Conservation (phyloP, 2,797 vertebrate species). For the Heteromormyrus szaboi region DNA sequence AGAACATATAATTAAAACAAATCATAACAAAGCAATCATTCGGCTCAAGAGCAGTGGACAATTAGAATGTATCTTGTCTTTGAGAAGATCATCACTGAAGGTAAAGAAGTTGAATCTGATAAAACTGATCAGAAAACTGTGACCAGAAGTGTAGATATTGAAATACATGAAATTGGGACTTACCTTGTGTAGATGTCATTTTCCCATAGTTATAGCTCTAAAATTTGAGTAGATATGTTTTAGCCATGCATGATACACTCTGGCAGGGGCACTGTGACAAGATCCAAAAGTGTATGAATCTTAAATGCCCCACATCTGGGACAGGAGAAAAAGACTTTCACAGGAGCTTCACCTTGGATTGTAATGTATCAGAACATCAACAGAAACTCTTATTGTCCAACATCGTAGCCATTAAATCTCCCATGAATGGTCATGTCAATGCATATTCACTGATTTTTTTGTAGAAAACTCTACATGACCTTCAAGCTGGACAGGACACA, state of each 20-base stretch:
- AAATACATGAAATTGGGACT: background rate
- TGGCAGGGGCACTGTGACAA: background rate
- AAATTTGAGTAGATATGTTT: background rate
- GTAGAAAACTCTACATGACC: slow-evolving; percentile 64
- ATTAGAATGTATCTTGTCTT: background rate
- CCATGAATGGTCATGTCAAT: background rate
- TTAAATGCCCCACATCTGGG: background rate
- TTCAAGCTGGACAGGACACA: slow-evolving; percentile 62
- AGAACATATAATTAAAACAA: background rate
- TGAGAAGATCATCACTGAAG: background rate
- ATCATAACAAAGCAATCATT: background rate
- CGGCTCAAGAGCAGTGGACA: background rate
- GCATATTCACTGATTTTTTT: slow-evolving; percentile 12
- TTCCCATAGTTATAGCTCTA: background rate
- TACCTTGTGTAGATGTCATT: background rate
- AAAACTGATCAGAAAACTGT: background rate
- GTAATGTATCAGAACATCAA: background rate
- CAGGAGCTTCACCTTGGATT: slow-evolving; percentile 48
- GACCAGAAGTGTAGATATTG: background rate
- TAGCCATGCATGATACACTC: background rate
- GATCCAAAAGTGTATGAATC: background rate
- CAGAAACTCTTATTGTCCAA: background rate
- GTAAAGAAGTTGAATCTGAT: background rate
- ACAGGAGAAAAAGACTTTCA: slow-evolving; percentile 59
- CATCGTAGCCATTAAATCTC: background rate